phyloP scores from a whole-genome alignment of 2,797 vertebrate genomes.

The Halcyon chelicuti region DNA sequence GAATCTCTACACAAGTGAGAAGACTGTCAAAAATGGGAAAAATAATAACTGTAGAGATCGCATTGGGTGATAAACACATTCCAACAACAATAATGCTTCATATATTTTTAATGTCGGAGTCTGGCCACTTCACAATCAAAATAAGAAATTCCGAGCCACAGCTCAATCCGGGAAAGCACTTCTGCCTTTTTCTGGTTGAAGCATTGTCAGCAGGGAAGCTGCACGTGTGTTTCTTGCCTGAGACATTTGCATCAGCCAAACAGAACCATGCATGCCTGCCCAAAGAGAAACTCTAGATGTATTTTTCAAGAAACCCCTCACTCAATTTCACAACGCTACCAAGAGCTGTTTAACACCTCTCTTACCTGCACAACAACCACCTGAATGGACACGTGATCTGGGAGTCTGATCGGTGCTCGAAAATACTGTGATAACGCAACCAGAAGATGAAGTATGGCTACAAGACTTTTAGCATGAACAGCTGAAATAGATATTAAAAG shows the following conservation, averaged over 20 bases:
- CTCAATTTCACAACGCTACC: neutral
- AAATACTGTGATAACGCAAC: slow-evolving; percentile 97
- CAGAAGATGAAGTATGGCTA: slow-evolving; percentile 95
- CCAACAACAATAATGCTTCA: slow-evolving; percentile 25
- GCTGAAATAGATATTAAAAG: slow-evolving; percentile 80
- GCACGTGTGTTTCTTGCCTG: neutral
- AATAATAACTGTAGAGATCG: slow-evolving; percentile 65
- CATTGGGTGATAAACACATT: slow-evolving; percentile 36
- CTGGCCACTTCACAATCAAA: slow-evolving; percentile 20
- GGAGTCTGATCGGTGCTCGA: slow-evolving; percentile 94
- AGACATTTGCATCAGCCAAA: neutral
- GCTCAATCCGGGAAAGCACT: slow-evolving; percentile 41
- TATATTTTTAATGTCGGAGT: slow-evolving; percentile 24
- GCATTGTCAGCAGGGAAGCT: neutral
- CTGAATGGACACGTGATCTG: slow-evolving; percentile 97
- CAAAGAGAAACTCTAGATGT: neutral
- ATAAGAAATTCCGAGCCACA: slow-evolving; percentile 20
- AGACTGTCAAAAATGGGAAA: slow-evolving; percentile 38
- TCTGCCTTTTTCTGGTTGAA: neutral
- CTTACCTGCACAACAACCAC: slow-evolving; percentile 97
- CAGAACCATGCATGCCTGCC: accelerated
- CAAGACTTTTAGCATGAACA: slow-evolving; percentile 96
- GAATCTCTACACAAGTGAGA: slow-evolving; percentile 65
- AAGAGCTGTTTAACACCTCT: neutral
- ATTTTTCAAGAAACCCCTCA: neutral